Evolutionary conservation across 2,113 vertebrate species (phyloP), one percentile per base, ranked within the genome.

Genomic region (Conger conger): DNA sequence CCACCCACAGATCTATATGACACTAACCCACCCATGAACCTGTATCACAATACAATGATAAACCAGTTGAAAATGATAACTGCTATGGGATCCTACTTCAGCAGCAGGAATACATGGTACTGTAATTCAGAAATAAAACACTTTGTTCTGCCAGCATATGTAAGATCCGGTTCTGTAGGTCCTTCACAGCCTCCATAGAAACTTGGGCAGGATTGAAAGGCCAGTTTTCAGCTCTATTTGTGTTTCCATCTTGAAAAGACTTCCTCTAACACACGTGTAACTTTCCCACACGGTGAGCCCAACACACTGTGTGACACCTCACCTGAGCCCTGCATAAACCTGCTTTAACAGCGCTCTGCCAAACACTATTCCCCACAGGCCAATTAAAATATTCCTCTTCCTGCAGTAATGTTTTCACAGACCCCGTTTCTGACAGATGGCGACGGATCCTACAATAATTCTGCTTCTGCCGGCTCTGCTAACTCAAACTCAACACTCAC

Each of bases 321-420:
- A 50, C 45, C 77, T 37, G 63, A 45, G 77, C 84, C 89, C 90
- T 88, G 89, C 85, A 85, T 40, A 76, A 84, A 38, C 50, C 82
- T 81, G 38, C 42, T 80, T 86, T 82, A 68, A 90, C 79, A 83
- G 79, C n/a, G 80, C 83, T 85, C 87, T 85, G 40, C 85, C 84
- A 63, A 84, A 81, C 40, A 37, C 37, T 18, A 83, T 83, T 87
- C 88, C 86, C 89, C n/a, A 2, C 81, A 83, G 91, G 86, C 87
- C 87, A 89, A 90, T 91, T 91, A 89, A 86, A 89, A 85, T 68
- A 42, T 86, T 87, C 87, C 54, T 87, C 78, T 53, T 87, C 82
- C 78, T 30, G 11, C 60, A 86, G 54, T 81, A 80, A 40, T 80
- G 85, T 84, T 85, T 84, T 83, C 80, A 87, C 81, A 86, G 78